Percentiles rank a stretch among this genome's conserved stretches.
Conservation (phyloP, 2,888 invertebrate species). For the Temnothorax rugatulus region DNA sequence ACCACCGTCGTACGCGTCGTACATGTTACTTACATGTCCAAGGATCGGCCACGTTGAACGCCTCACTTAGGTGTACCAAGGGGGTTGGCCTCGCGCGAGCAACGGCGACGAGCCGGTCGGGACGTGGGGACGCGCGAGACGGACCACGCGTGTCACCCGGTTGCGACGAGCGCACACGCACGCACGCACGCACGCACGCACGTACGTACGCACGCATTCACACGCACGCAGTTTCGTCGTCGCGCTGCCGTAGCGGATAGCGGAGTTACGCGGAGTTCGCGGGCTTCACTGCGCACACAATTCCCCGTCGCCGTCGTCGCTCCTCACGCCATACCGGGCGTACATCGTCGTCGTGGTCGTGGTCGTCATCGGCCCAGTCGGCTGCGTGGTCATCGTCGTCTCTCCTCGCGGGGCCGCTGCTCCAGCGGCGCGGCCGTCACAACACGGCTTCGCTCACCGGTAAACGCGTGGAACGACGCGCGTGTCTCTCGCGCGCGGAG, state of each 20-base stretch:
- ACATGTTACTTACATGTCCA: constrained; percentile 77
- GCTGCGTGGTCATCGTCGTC: constrained; percentile 28
- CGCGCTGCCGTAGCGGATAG: constrained; percentile 5
- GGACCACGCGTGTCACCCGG: constrained; percentile 34
- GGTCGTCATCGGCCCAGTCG: constrained; percentile 23
- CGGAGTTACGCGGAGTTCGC: not conserved
- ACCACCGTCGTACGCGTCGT: not conserved
- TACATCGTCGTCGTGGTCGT: constrained; percentile 32
- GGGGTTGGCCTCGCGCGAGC: constrained; percentile 35
- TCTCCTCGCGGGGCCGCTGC: constrained; percentile 1
- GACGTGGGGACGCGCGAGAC: constrained; percentile 47
- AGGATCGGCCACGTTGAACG: constrained; percentile 79
- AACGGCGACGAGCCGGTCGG: constrained; percentile 44
- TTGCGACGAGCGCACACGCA: constrained; percentile 6
- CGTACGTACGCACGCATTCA: constrained; percentile 40
- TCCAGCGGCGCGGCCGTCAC: constrained; percentile 34
- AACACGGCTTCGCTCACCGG: constrained; percentile 20
- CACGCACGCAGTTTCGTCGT: constrained; percentile 32
- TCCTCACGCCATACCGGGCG: constrained; percentile 31
- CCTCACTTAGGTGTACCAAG: constrained; percentile 70
- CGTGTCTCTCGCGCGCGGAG: constrained; percentile 2
- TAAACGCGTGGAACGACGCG: constrained; percentile 12
- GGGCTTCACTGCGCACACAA: constrained; percentile 56
- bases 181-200: constrained; percentile 35
- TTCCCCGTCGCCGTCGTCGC: constrained; percentile 46